Conservation (phyloP, 2,113 vertebrate genomes). For the Eretmodus cyanostictus region DNA sequence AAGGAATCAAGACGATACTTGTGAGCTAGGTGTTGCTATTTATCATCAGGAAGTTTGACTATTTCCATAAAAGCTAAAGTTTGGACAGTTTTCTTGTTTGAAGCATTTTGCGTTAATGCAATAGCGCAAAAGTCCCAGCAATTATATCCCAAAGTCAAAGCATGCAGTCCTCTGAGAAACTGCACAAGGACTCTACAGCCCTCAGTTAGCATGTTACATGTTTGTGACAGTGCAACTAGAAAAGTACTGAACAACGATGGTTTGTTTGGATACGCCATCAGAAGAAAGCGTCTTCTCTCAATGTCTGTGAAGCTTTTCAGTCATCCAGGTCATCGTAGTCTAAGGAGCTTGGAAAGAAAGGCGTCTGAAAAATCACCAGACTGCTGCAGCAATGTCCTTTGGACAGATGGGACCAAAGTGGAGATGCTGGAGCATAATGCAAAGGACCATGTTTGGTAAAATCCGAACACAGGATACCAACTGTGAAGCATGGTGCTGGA, state of each 20-base stretch:
- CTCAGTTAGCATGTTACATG: background rate
- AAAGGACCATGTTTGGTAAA: background rate
- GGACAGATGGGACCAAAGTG: background rate
- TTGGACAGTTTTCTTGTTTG: background rate
- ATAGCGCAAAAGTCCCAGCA: background rate
- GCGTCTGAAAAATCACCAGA: background rate
- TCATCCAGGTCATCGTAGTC: background rate
- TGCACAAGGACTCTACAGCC: background rate
- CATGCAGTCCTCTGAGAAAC: background rate
- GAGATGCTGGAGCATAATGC: background rate
- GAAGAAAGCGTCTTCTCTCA: background rate
- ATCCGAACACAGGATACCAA: rapidly evolving
- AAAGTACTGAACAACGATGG: background rate
- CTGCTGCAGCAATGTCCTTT: background rate
- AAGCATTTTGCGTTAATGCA: background rate
- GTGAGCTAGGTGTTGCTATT: background rate
- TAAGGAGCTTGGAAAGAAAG: background rate
- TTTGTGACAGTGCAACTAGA: background rate
- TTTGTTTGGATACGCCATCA: background rate
- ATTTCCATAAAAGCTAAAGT: background rate
- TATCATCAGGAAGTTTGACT: background rate
- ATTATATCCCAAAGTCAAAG: background rate
- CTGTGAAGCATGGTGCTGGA: background rate
- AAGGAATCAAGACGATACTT: background rate
- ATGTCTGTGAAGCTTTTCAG: background rate